Evolutionary conservation across 1,140 invertebrate genomes (phyloP).

Genomic region (Pogonognathellus flavescens): DNA sequence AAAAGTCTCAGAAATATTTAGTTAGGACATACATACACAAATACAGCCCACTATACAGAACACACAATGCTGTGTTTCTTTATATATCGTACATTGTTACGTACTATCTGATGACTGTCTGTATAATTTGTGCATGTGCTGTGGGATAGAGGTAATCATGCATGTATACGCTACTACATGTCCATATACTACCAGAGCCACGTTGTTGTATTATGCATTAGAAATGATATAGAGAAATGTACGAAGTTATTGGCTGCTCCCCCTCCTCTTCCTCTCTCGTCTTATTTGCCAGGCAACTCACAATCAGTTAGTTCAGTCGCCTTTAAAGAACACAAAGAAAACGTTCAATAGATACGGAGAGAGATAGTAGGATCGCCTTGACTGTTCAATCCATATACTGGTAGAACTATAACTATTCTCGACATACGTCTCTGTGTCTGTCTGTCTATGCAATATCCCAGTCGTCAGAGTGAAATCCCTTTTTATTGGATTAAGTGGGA

Average conservation of each 20-base stretch:
- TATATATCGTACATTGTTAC: too few species aligned
- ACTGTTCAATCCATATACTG: not conserved
- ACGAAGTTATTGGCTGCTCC: constrained; percentile 20
- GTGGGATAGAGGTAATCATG: too few species aligned
- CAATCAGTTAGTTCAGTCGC: not conserved
- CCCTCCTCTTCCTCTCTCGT: constrained; percentile 5
- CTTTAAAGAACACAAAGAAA: not conserved
- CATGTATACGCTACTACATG: not conserved
- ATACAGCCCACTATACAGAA: too few species aligned
- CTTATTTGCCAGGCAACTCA: not conserved
- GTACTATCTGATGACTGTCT: too few species aligned
- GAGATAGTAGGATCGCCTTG: not conserved
- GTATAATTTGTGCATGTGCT: too few species aligned
- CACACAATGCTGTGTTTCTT: too few species aligned
- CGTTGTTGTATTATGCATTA: not conserved
- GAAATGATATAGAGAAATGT: not conserved
- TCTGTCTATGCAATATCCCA: not conserved
- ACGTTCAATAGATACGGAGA: not conserved
- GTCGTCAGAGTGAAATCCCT: not conserved
- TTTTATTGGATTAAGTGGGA: constrained; percentile 2
- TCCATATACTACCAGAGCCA: not conserved
- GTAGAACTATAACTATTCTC: not conserved
- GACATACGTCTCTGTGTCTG: too few species aligned
- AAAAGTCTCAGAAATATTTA: too few species aligned
- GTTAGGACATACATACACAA: too few species aligned